Percentiles rank a stretch among this genome's conserved stretches.
Conservation (phyloP, 2,888 invertebrate genomes). For the Andrena bucephala region DNA sequence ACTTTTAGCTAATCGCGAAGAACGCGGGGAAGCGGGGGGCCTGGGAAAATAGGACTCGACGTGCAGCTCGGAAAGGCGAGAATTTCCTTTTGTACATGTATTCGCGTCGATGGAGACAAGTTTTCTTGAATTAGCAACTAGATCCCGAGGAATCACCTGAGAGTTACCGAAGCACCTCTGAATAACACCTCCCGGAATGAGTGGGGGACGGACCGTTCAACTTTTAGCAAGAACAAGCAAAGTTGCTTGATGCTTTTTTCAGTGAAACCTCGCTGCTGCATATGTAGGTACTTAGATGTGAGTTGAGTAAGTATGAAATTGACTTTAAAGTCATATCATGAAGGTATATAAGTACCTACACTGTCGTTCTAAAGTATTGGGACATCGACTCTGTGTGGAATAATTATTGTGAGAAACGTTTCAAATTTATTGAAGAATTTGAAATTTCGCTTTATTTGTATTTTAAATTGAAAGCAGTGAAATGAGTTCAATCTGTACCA, state of each 20-base stretch:
- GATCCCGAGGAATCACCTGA: constrained; percentile 29
- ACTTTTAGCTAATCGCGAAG: constrained; percentile 67
- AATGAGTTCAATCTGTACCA: too few species aligned
- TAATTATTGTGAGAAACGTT: too few species aligned
- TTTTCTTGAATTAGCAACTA: constrained; percentile 45
- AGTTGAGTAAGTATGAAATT: too few species aligned
- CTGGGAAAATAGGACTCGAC: constrained; percentile 34
- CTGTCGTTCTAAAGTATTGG: too few species aligned
- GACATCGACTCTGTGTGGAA: too few species aligned
- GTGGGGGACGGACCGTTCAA: not conserved
- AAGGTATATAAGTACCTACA: too few species aligned
- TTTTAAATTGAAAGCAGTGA: too few species aligned
- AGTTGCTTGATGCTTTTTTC: not conserved
- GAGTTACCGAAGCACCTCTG: constrained; percentile 1
- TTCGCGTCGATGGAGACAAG: constrained; percentile 34
- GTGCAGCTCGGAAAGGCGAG: constrained; percentile 49
- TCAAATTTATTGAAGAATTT: too few species aligned
- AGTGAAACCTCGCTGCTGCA: too few species aligned
- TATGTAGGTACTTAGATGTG: too few species aligned
- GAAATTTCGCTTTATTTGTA: too few species aligned
- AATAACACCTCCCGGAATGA: not conserved
- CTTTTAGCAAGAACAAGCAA: not conserved
- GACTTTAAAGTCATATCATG: too few species aligned
- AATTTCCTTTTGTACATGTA: constrained; percentile 47
- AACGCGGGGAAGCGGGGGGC: not conserved